Evolutionary conservation across 2,888 invertebrate genomes (phyloP).

Genomic region (Leucophenga maculata): DNA sequence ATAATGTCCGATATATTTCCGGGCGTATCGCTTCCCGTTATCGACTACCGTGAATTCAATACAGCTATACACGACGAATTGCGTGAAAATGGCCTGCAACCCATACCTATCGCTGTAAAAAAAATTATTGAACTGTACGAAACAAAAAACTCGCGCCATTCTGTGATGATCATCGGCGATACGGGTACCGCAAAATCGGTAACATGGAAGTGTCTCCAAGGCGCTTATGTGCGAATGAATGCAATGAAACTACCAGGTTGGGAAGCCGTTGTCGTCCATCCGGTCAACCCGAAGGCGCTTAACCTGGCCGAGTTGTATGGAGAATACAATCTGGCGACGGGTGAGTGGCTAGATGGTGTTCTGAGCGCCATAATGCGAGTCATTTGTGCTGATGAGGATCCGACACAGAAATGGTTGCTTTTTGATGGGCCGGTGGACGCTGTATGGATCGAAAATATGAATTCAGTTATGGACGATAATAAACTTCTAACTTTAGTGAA

Average conservation of each 20-base stretch:
- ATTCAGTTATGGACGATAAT: slow-evolving; percentile 93
- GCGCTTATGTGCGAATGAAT: slow-evolving; percentile 77
- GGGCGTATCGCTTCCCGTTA: slow-evolving; percentile 80
- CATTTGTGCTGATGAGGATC: slow-evolving; percentile 83
- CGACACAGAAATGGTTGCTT: slow-evolving; percentile 90
- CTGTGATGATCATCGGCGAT: slow-evolving; percentile 88
- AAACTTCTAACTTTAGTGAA: slow-evolving; percentile 94
- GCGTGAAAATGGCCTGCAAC: slow-evolving; percentile 76
- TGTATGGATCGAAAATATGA: slow-evolving; percentile 95
- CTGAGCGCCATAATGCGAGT: slow-evolving; percentile 85
- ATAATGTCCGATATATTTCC: slow-evolving; percentile 92
- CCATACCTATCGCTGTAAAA: slow-evolving; percentile 77
- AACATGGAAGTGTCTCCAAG: slow-evolving; percentile 85
- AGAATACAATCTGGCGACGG: slow-evolving; percentile 90
- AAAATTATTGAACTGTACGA: slow-evolving; percentile 90
- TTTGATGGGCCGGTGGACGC: slow-evolving; percentile 95
- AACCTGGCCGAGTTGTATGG: slow-evolving; percentile 92
- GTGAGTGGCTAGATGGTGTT: slow-evolving; percentile 91
- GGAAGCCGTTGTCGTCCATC: slow-evolving; percentile 77
- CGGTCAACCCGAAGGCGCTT: slow-evolving; percentile 91
- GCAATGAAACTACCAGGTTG: slow-evolving; percentile 76
- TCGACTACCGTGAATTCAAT: slow-evolving; percentile 86
- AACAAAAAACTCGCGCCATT: slow-evolving; percentile 89
- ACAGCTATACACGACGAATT: slow-evolving; percentile 79
- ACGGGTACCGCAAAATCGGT: slow-evolving; percentile 89